Evolutionary conservation across 2,113 vertebrate species (phyloP), one percentile per base, ranked within the genome.

Genomic region (Odontesthes bonariensis): DNA sequence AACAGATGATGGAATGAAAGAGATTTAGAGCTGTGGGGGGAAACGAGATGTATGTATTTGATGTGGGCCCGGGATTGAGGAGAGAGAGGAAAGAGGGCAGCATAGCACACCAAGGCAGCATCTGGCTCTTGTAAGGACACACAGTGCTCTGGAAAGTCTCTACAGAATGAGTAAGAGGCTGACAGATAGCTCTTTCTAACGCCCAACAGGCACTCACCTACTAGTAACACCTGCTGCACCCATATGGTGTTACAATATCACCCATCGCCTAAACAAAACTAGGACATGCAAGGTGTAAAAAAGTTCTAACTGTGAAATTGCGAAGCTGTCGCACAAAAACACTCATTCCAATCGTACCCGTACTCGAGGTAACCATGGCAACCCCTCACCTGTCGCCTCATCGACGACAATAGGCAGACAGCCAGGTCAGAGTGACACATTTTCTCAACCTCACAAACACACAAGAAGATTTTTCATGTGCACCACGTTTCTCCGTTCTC

Each of bases 1-100:
- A 91, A 90, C 93, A 94, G 92, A 94, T 94, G 92, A 94, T 84
- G 69, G 86, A 93, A 92, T 86, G 90, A 93, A 91, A 91, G 84
- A 94, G 89, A 95, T 93, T 94, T 93, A 93, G 82, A 86, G 91
- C 84, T 75, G 79, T 79, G 74, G 78, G 73, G 68, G 16, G 75
- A 89, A 89, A 83, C 64, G 76, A 89, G 66, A 73, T 77, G 69
- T 19, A 66, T 32, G 60, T 79, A 85, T 90, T 91, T 92, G 89
- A 91, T 90, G 89, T 89, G 85, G 78, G 74, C 81, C 79, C 77
- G 75, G 77, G 88, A 86, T 82, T 54, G 72, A 72, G 76, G 77
- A 75, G 75, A 69, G 84, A 75, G 85, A 81, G 82, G 66, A 76
- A 85, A 69, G 86, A 82, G 81, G 89, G 79, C 86, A 85, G 81